Evolutionary conservation across 2,113 vertebrate genomes (phyloP).

Genomic region (Rattus rattus): DNA sequence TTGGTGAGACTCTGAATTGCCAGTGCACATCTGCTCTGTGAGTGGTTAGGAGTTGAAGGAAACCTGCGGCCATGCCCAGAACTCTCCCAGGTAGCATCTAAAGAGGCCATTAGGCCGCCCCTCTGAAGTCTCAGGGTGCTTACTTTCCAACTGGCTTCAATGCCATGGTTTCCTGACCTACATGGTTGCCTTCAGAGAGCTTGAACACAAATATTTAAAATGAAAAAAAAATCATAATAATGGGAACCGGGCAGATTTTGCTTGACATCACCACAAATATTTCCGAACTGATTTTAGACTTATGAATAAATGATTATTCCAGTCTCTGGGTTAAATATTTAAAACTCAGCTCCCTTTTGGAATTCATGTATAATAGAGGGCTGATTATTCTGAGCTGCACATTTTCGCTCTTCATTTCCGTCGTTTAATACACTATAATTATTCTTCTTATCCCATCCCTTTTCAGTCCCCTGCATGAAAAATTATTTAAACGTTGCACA

Average conservation of each 20-base stretch:
- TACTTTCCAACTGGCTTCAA: not conserved
- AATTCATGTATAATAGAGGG: slow-evolving; percentile 71
- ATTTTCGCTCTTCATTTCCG: slow-evolving; percentile 62
- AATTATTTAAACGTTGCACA: slow-evolving; percentile 71
- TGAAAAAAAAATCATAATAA: slow-evolving; percentile 45
- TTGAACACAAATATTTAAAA: slow-evolving; percentile 43
- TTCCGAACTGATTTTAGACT: slow-evolving; percentile 58
- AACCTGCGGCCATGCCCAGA: not conserved
- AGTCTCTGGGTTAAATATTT: slow-evolving; percentile 75
- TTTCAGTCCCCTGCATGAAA: slow-evolving; percentile 79
- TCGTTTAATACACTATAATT: slow-evolving; percentile 36
- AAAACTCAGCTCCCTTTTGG: slow-evolving; percentile 65
- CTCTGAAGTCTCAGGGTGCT: not conserved
- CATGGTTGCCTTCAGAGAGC: not conserved
- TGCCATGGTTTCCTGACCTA: not conserved
- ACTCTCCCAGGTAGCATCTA: not conserved
- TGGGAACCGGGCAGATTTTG: slow-evolving; percentile 9
- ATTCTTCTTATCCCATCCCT: slow-evolving; percentile 73
- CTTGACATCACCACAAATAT: slow-evolving; percentile 34
- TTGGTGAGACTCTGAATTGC: not conserved
- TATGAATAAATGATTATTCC: slow-evolving; percentile 76
- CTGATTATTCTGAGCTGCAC: slow-evolving; percentile 37
- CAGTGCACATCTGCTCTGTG: not conserved
- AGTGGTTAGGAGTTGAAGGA: not conserved
- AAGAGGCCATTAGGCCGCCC: not conserved